Conservation (phyloP, 2,113 vertebrate genomes). For the Alethe castanea region DNA sequence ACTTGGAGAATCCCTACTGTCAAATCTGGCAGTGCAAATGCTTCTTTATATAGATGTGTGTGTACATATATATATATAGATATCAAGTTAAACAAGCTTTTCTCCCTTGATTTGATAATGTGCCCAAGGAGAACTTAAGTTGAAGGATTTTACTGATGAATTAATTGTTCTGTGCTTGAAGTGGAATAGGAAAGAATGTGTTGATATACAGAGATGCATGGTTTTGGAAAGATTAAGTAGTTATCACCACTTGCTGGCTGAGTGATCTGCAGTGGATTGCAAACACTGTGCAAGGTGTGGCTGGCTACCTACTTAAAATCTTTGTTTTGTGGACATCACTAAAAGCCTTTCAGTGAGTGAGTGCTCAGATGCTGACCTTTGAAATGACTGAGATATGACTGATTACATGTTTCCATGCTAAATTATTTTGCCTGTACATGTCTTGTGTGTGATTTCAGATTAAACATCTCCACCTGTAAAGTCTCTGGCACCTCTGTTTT, state of each 20-base stretch:
- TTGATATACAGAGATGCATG: background rate
- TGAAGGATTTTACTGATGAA: background rate
- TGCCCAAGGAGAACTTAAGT: background rate
- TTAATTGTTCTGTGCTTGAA: background rate
- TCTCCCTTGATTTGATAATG: background rate
- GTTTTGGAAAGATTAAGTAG: background rate
- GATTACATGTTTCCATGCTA: background rate
- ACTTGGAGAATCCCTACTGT: background rate
- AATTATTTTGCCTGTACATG: background rate
- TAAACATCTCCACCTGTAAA: background rate
- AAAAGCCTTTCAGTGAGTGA: background rate
- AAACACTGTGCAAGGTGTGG: background rate
- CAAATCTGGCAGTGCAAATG: background rate
- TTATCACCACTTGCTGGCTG: background rate
- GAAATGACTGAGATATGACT: background rate
- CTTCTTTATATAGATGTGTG: background rate
- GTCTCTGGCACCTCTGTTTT: background rate
- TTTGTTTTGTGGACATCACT: background rate
- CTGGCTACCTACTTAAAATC: background rate
- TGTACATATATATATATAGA: background rate
- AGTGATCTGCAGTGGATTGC: background rate
- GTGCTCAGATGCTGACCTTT: background rate
- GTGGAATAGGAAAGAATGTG: slow-evolving; percentile 13
- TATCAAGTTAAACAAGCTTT: background rate
- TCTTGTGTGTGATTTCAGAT: background rate